These are phyloP conservation scores for Oxyura jamaicensis DNA, from an alignment of 2,113 vertebrate genomes.

Conservation along the genomic window DNA sequence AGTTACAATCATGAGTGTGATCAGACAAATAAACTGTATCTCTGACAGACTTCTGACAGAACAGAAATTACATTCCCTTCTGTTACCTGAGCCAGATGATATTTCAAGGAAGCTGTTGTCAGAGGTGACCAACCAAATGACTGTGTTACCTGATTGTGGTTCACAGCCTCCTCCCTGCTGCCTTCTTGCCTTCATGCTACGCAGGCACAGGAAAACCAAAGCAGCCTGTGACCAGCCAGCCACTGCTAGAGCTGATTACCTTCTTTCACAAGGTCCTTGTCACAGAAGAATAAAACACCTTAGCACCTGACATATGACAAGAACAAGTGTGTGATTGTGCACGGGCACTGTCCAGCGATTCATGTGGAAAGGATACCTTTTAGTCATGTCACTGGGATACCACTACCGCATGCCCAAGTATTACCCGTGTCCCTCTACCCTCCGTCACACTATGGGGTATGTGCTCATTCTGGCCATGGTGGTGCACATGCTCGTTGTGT, in stretches of 20 bases:
- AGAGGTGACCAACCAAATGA: neutral
- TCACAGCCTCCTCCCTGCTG: neutral
- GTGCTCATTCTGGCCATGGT: neutral
- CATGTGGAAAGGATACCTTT: neutral
- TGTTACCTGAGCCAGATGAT: neutral
- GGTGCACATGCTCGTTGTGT: neutral
- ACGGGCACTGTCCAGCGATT: neutral
- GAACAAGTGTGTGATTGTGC: neutral
- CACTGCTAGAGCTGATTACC: neutral
- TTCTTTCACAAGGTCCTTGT: neutral
- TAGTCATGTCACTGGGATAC: neutral
- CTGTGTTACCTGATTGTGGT: neutral
- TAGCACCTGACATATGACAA: neutral
- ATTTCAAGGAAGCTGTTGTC: neutral
- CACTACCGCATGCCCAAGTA: neutral
- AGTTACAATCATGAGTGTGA: neutral
- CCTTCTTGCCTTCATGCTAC: neutral
- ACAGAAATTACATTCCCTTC: neutral
- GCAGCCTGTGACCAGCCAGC: neutral
- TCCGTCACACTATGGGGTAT: accelerated
- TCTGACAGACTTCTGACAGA: neutral
- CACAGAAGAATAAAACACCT: neutral
- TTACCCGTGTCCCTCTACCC: neutral
- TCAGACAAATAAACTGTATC: neutral
- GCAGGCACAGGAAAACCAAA: neutral